Evolutionary conservation across 1,140 invertebrate genomes (phyloP), one percentile per base, ranked within the genome.

Genomic region (Ceratina australensis): DNA sequence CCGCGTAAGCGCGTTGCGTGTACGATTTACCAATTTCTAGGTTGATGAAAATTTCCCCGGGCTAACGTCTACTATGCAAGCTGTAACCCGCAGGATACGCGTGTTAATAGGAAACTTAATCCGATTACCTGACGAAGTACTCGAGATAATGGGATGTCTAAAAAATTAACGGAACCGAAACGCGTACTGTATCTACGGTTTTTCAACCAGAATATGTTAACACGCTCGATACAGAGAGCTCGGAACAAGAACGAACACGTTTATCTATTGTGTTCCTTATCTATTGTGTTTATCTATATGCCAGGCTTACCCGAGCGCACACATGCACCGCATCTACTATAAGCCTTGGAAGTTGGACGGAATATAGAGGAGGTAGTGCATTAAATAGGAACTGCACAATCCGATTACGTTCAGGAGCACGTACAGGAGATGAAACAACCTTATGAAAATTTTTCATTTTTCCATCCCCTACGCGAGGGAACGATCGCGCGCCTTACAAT

Each of bases 271-370:
- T 49, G 5, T 24, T 49, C 16, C 64, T 49, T 65, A 65, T 65
- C 64, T 65, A 2, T 13, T 13, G 47, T 7, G 18, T 66, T 66
- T 66, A 66, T 66, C 64, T 66, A 66, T 66, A n/a, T 66, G 24
- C 47, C 22, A 22, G 22, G 47, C 64, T 50, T 66, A 65, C 47
- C 20, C 63, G 8, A 16, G 33, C 20, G 18, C 64, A 50, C 64
- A 47, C 47, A 12, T 15, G 22, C 47, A 26, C 18, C 22, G 47
- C 20, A 65, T 65, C 20, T 49, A 26, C 8, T 22, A 66, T 66
- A 50, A 66, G 10, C 47, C 3, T 4, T 50, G 47, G 22, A 50
- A 66, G 64, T 65, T 65, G 12, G 20, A 0, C 16, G 5, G 63
- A 20, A 49, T n/a, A 28, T n/a, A 24, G 16, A 15, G 15, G 42